A percentile compares a stretch with the other conserved stretches of the same genome.
phyloP scores from a whole-genome alignment of 2,888 invertebrate genomes.

The Icerya purchasi region DNA sequence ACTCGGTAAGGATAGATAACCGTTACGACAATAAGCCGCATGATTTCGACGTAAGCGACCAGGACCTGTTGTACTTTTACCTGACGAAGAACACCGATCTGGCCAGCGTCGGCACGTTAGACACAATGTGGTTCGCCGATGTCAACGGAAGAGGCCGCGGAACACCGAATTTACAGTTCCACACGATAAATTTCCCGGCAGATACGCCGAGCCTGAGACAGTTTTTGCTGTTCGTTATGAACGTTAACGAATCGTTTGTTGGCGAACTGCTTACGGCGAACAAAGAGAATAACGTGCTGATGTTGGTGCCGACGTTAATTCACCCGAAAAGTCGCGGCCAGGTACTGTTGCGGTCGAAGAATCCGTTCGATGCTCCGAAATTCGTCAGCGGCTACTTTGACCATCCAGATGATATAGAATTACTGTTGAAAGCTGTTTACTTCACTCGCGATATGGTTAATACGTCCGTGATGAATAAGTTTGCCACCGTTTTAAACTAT shows the following conservation, averaged over 20 bases:
- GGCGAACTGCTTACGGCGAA: too few species aligned
- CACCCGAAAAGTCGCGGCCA: slow-evolving; percentile 4
- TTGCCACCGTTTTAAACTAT: neutral
- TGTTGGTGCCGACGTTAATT: neutral
- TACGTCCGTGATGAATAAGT: neutral
- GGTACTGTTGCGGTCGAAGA: neutral
- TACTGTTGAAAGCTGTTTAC: neutral
- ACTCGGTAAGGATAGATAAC: slow-evolving; percentile 9
- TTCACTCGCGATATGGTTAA: neutral
- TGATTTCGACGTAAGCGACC: slow-evolving; percentile 15
- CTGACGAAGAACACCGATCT: slow-evolving; percentile 21
- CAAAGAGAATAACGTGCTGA: neutral
- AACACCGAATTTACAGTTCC: slow-evolving; percentile 36
- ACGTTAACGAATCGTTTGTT: too few species aligned
- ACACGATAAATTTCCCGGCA: slow-evolving; percentile 29
- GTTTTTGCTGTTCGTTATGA: too few species aligned
- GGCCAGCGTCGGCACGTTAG: neutral
- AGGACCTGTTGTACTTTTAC: slow-evolving; percentile 24
- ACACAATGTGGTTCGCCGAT: slow-evolving; percentile 34
- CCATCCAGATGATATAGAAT: neutral
- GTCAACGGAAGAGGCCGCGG: slow-evolving; percentile 24
- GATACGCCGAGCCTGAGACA: slow-evolving; percentile 22
- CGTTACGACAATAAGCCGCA: slow-evolving; percentile 18
- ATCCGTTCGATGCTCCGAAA: neutral
- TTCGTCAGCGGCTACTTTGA: neutral